Conservation (phyloP, 2,888 invertebrate species). For the Dexiosoma caninum region DNA sequence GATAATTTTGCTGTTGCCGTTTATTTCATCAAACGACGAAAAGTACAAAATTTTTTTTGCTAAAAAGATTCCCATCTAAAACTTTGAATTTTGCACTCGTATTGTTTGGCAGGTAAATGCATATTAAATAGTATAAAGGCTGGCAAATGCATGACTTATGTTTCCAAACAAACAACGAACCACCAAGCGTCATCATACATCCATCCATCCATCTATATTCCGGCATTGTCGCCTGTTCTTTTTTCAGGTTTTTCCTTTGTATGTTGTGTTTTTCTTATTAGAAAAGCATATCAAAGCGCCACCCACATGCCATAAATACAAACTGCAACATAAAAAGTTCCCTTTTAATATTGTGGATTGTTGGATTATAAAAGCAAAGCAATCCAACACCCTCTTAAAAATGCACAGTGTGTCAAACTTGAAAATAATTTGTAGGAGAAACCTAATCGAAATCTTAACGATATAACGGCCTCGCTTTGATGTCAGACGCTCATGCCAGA, state of each 20-base stretch:
- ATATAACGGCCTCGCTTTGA: no score
- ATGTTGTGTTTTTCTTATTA: conserved; percentile 27
- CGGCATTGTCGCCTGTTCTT: conserved; percentile 50
- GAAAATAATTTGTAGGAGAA: no score
- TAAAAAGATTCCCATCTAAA: conserved; percentile 48
- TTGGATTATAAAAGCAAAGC: conserved; percentile 13
- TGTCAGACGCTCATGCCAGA: no score
- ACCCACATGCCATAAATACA: conserved; percentile 58
- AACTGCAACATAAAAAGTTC: not conserved
- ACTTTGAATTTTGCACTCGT: conserved; percentile 2
- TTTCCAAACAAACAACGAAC: not conserved
- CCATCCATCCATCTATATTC: conserved; percentile 20
- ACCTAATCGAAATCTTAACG: no score
- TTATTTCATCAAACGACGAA: conserved; percentile 40
- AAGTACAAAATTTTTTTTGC: not conserved
- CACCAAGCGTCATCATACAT: not conserved
- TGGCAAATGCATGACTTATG: conserved; percentile 57
- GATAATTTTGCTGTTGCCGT: conserved; percentile 27
- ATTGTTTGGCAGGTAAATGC: conserved; percentile 41
- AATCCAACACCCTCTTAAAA: conserved; percentile 15
- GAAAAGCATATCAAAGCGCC: conserved; percentile 62
- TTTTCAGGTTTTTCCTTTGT: conserved; percentile 11
- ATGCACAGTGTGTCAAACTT: conserved; percentile 18
- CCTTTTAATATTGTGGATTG: conserved; percentile 38
- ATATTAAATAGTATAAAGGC: conserved; percentile 44